Evolutionary conservation across 2,888 invertebrate genomes (phyloP).

Genomic region (Incurvaria masculella): DNA sequence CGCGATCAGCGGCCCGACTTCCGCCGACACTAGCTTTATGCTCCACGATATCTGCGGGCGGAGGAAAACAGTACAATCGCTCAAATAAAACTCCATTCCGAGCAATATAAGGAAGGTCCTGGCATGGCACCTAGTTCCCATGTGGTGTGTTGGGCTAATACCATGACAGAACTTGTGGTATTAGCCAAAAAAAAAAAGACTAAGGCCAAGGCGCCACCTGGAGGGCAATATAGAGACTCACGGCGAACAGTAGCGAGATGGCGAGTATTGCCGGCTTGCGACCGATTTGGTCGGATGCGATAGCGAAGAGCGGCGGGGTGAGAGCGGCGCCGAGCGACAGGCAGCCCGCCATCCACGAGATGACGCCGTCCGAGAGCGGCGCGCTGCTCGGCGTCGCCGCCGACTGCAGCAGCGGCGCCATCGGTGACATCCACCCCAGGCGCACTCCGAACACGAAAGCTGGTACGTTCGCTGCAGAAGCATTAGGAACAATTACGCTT

Average conservation of each 20-base stretch:
- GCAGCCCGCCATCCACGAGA: slow-evolving; percentile 31
- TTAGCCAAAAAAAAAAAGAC: background rate
- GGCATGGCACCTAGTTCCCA: no score
- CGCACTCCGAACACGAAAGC: slow-evolving; percentile 27
- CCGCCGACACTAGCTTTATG: slow-evolving; percentile 26
- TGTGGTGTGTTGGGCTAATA: no score
- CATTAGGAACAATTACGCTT: no score
- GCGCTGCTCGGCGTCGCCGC: slow-evolving; percentile 18
- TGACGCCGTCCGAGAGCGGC: slow-evolving; percentile 22
- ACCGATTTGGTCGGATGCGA: slow-evolving; percentile 24
- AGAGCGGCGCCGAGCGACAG: slow-evolving; percentile 28
- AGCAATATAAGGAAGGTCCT: no score
- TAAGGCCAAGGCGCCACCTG: background rate
- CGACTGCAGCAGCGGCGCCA: slow-evolving; percentile 24
- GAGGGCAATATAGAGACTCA: slow-evolving; percentile 19
- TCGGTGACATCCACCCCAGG: slow-evolving; percentile 31
- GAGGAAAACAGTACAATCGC: background rate
- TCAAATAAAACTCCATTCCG: background rate
- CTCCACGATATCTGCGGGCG: slow-evolving; percentile 33
- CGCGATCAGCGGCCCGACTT: slow-evolving; percentile 23
- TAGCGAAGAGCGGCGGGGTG: slow-evolving; percentile 29
- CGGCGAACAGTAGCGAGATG: slow-evolving; percentile 32
- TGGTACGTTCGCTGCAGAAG: slow-evolving; percentile 26
- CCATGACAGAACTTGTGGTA: no score
- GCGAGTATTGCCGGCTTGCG: slow-evolving; percentile 28